Evolutionary conservation across 2,113 vertebrate genomes (phyloP).

Genomic region (Ophiodon elongatus): DNA sequence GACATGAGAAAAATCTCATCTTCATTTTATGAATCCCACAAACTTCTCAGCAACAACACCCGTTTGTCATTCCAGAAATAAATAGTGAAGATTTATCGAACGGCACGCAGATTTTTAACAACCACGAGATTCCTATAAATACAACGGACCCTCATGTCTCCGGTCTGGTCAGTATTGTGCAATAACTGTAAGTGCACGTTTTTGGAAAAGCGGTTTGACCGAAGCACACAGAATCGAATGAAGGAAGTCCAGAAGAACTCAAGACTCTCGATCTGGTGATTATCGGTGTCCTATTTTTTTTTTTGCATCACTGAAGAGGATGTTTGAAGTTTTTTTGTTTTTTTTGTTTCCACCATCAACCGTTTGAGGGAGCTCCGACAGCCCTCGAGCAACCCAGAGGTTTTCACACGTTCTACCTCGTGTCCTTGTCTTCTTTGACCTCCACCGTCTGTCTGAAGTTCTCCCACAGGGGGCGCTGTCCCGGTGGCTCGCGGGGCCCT

Average conservation of each 20-base stretch:
- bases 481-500: background rate
- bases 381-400: background rate
- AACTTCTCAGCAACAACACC: too few species aligned
- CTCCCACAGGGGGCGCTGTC: slow-evolving; percentile 51
- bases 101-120: background rate
- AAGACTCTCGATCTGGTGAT: background rate
- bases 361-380: too few species aligned
- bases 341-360: too few species aligned
- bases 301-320: too few species aligned
- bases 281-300: too few species aligned
- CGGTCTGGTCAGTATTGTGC: background rate
- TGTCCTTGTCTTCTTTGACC: background rate
- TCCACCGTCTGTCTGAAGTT: slow-evolving; percentile 24
- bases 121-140: background rate
- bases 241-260: background rate
- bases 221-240: background rate
- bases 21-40: background rate
- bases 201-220: background rate
- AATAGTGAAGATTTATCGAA: background rate
- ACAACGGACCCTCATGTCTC: background rate
- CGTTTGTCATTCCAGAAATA: background rate
- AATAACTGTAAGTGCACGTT: background rate
- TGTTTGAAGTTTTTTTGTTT: too few species aligned
- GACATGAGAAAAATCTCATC: background rate
- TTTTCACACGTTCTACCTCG: background rate